phyloP scores from a whole-genome alignment of 2,888 invertebrate species.

The Dinocampus coccinellae region DNA sequence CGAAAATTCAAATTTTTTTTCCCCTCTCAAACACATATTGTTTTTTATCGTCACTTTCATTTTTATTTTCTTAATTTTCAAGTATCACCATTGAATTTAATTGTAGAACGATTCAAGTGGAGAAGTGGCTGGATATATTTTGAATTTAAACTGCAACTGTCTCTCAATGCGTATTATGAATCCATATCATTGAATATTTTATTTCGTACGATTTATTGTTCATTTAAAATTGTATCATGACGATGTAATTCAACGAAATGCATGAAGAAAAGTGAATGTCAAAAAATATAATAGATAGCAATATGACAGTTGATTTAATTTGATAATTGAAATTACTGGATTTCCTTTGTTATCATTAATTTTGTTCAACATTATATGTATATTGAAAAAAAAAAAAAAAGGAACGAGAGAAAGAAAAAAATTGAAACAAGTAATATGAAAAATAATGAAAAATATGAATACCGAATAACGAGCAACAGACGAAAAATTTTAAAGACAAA shows the following conservation, averaged over 20 bases:
- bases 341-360: background rate
- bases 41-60: background rate
- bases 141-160: constrained; percentile 78
- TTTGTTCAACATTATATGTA: background rate
- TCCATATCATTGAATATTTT: background rate
- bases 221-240: background rate
- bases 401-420: too few relatives aligned
- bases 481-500: constrained; percentile 11
- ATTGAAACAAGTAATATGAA: background rate
- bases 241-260: background rate
- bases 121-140: constrained; percentile 82
- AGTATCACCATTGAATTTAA: too few relatives aligned
- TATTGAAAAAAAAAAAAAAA: too few relatives aligned
- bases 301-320: background rate
- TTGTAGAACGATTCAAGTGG: constrained; percentile 74
- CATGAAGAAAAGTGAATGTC: background rate
- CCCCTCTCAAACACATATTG: background rate
- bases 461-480: constrained; percentile 14
- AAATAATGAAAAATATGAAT: background rate
- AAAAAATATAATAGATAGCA: background rate
- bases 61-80: too few relatives aligned
- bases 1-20: background rate
- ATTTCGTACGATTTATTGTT: background rate
- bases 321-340: background rate
- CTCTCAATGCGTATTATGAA: constrained; percentile 41